Percentiles rank a stretch among this genome's conserved stretches.
Conservation (phyloP, 2,113 vertebrate species). For the Promerops cafer region DNA sequence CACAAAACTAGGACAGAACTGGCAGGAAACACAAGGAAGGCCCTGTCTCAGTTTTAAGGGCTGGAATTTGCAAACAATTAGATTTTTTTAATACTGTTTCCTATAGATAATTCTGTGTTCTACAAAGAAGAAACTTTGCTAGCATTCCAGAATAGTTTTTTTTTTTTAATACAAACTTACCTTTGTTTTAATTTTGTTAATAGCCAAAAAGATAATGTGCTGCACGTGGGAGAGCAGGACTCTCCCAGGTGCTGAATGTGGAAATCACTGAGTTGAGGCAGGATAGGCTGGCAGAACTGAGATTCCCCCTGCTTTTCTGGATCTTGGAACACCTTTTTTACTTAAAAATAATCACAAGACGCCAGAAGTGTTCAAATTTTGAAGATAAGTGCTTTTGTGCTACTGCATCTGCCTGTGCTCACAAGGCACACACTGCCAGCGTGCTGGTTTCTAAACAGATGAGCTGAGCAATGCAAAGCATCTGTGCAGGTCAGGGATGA, state of each 20-base stretch:
- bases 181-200: neutral
- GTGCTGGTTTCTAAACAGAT: neutral
- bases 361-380: neutral
- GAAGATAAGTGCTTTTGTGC: neutral
- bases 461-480: neutral
- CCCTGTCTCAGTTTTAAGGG: neutral
- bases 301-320: neutral
- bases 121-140: neutral
- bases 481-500: neutral
- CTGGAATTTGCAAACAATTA: neutral
- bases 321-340: neutral
- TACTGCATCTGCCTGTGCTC: neutral
- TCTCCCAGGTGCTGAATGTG: neutral
- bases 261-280: neutral
- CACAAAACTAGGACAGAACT: neutral
- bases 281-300: neutral
- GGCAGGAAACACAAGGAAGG: neutral
- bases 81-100: neutral
- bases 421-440: neutral
- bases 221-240: neutral
- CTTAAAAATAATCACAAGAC: neutral
- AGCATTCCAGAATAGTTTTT: accelerated
- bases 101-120: neutral
- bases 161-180: neutral
- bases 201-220: neutral